phyloP scores from a whole-genome alignment of 1,140 invertebrate species.

The Colletes gigas region DNA sequence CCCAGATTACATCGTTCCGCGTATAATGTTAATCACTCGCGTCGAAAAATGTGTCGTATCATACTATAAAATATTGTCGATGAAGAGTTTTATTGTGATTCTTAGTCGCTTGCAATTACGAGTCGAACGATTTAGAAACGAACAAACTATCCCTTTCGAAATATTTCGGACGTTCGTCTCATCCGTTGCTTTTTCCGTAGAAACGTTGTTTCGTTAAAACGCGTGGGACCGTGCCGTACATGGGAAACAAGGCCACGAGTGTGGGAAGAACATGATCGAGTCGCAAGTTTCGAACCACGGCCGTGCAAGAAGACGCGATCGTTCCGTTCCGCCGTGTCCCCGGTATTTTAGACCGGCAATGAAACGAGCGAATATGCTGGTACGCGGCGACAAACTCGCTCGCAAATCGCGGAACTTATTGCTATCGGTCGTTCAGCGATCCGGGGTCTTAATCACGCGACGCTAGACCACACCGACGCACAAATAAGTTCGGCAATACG shows the following conservation, averaged over 20 bases:
- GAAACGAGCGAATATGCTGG: conserved; percentile 39
- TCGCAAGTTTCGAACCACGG: not conserved
- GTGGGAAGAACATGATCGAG: conserved; percentile 19
- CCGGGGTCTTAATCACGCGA: conserved; percentile 25
- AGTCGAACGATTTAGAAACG: no score
- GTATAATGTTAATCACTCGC: no score
- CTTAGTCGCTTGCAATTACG: no score
- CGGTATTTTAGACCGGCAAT: conserved; percentile 12
- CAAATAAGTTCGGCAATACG: conserved; percentile 11
- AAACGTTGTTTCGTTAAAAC: conserved; percentile 2
- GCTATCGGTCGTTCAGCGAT: conserved; percentile 11
- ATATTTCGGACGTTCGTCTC: not conserved
- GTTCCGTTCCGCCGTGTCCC: not conserved
- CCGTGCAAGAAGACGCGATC: not conserved
- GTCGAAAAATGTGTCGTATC: no score
- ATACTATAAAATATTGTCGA: no score
- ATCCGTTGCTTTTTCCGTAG: not conserved
- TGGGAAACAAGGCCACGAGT: not conserved
- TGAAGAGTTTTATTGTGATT: no score
- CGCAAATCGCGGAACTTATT: conserved; percentile 40
- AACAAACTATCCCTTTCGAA: not conserved
- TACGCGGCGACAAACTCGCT: conserved; percentile 21
- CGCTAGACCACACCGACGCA: conserved; percentile 18
- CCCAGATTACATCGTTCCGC: no score
- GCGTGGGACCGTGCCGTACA: not conserved